A percentile compares a stretch with the other conserved stretches of the same genome.
Conservation (phyloP, 2,797 vertebrate genomes). For the Cossypha polioptera region DNA sequence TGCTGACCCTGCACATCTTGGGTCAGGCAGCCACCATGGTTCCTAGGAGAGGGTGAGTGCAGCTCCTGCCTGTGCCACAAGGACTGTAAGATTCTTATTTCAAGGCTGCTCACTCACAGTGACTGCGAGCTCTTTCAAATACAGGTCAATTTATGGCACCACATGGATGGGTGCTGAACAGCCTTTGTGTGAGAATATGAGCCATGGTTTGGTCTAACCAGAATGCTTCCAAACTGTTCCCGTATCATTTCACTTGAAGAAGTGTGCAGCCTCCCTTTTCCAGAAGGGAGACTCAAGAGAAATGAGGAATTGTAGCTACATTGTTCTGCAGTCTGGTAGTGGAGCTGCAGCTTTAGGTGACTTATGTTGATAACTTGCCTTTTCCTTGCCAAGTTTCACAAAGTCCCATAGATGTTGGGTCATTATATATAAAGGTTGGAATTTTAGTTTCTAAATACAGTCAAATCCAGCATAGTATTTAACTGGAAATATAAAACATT, state of each 20-base stretch:
- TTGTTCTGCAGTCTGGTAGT: background rate
- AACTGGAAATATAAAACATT: background rate
- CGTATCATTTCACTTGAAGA: background rate
- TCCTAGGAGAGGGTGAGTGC: background rate
- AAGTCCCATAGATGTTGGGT: background rate
- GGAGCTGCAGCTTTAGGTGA: background rate
- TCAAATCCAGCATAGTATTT: background rate
- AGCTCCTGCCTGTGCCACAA: background rate
- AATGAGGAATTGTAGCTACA: background rate
- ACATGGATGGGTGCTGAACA: background rate
- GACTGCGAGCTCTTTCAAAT: background rate
- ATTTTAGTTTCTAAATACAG: background rate
- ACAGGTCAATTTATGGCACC: background rate
- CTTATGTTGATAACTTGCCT: background rate
- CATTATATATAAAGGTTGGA: rapidly evolving
- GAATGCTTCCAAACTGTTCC: background rate
- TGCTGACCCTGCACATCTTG: background rate
- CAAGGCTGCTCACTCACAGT: background rate
- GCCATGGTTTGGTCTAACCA: background rate
- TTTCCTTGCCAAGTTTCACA: background rate
- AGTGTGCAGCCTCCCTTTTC: background rate
- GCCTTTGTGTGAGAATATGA: background rate
- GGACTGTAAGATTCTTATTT: background rate
- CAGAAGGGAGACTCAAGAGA: background rate
- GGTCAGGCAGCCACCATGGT: background rate